These are phyloP conservation scores for Pollenia labialis DNA, from an alignment of 2,888 invertebrate genomes.

Conservation along the genomic window DNA sequence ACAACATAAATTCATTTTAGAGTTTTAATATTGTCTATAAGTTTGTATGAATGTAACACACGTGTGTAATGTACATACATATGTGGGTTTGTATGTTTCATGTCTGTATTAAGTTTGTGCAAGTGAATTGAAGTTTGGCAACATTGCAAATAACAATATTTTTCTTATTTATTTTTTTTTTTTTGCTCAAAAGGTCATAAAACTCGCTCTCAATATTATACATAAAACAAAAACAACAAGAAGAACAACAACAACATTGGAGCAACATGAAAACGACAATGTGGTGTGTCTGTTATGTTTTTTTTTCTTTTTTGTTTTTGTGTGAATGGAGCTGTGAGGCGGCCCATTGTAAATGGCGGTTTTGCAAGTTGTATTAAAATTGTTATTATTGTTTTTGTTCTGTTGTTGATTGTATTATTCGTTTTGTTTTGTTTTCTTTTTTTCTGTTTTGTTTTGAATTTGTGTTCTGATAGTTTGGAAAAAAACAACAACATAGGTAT, in stretches of 20 bases:
- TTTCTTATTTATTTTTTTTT: constrained; percentile 26
- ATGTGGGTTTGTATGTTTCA: constrained; percentile 11
- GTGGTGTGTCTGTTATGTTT: constrained; percentile 68
- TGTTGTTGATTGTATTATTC: constrained; percentile 28
- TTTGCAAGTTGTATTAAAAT: constrained; percentile 29
- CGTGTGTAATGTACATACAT: neutral
- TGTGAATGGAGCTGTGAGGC: constrained; percentile 35
- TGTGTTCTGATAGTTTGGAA: constrained; percentile 56
- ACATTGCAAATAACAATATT: constrained; percentile 70
- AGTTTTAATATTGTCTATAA: constrained; percentile 55
- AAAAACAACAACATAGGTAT: constrained; percentile 12
- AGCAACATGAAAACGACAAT: constrained; percentile 70
- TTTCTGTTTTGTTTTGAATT: constrained; percentile 44
- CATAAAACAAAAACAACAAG: constrained; percentile 55
- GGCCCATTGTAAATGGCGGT: constrained; percentile 54
- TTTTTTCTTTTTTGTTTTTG: constrained; percentile 20
- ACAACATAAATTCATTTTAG: constrained; percentile 58
- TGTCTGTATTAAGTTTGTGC: constrained; percentile 61
- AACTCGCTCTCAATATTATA: constrained; percentile 73
- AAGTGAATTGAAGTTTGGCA: constrained; percentile 73
- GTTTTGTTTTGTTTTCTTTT: constrained; percentile 55
- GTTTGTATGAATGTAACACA: constrained; percentile 35
- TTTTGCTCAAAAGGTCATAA: constrained; percentile 73
- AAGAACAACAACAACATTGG: constrained; percentile 57
- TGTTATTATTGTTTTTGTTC: constrained; percentile 52